phyloP scores from a whole-genome alignment of 2,888 invertebrate genomes.

The Phanerotoma sp. region DNA sequence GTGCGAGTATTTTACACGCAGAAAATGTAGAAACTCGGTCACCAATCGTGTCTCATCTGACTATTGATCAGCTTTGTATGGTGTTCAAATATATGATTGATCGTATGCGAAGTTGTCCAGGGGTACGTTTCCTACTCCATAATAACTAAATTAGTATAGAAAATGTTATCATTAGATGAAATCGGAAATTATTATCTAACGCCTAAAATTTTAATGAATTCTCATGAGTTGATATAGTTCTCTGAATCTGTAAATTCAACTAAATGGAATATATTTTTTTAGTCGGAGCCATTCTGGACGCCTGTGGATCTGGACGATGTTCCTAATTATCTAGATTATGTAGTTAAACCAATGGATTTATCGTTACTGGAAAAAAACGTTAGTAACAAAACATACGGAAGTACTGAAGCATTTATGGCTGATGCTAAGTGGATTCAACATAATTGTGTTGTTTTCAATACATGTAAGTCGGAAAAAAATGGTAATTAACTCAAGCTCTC shows the following conservation, averaged over 20 bases:
- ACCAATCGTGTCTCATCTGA: conserved; percentile 71
- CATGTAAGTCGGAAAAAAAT: conserved; percentile 64
- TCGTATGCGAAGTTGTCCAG: conserved; percentile 77
- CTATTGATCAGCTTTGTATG: conserved; percentile 73
- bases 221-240: no score
- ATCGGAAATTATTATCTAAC: no score
- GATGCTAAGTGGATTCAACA: conserved; percentile 94
- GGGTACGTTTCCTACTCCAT: conserved; percentile 68
- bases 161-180: no score
- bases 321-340: conserved; percentile 77
- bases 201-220: no score
- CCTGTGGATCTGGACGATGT: conserved; percentile 72
- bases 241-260: no score
- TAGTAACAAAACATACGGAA: conserved; percentile 73
- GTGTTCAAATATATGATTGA: conserved; percentile 78
- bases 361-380: conserved; percentile 76
- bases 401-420: conserved; percentile 84
- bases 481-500: no score
- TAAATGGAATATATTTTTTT: conserved; percentile 28
- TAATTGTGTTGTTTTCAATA: conserved; percentile 88
- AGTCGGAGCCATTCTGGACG: conserved; percentile 79
- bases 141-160: no score
- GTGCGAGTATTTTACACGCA: conserved; percentile 70
- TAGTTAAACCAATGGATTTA: conserved; percentile 87
- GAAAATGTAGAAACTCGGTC: conserved; percentile 73